phyloP scores from a whole-genome alignment of 1,140 invertebrate species.

The Himalopsyche phryganea region DNA sequence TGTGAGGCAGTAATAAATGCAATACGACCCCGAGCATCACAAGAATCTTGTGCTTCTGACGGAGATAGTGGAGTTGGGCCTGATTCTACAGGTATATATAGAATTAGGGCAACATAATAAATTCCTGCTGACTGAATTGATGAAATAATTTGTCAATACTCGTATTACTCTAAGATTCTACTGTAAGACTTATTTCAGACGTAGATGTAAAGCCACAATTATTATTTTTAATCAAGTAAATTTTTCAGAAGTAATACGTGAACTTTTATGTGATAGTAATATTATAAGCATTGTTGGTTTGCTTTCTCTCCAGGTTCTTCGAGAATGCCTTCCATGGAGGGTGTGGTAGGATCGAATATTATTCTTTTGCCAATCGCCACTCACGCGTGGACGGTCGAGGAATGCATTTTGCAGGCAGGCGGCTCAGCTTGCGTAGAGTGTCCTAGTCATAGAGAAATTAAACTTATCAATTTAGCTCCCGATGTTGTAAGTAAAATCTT shows the following conservation, averaged over 20 bases:
- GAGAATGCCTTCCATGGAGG: slow-evolving; percentile 78
- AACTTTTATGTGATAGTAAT: too few relatives aligned
- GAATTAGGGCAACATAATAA: too few relatives aligned
- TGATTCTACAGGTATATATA: slow-evolving; percentile 52
- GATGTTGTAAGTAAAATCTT: slow-evolving; percentile 59
- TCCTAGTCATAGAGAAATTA: slow-evolving; percentile 60
- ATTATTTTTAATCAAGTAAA: too few relatives aligned
- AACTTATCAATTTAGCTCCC: slow-evolving; percentile 65
- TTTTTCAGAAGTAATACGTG: too few relatives aligned
- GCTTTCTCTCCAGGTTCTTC: slow-evolving; percentile 57
- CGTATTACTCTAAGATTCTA: too few relatives aligned
- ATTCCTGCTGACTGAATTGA: too few relatives aligned
- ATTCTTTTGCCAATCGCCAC: slow-evolving; percentile 31
- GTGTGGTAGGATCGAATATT: slow-evolving; percentile 40
- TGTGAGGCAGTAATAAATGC: slow-evolving; percentile 38
- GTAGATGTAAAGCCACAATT: too few relatives aligned
- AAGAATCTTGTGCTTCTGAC: slow-evolving; percentile 73
- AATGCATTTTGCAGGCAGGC: slow-evolving; percentile 88
- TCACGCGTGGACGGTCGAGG: slow-evolving; percentile 87
- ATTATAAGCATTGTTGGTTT: too few relatives aligned
- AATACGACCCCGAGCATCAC: slow-evolving; percentile 56
- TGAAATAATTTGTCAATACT: too few relatives aligned
- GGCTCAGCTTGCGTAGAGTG: slow-evolving; percentile 25
- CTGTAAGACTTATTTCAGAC: too few relatives aligned
- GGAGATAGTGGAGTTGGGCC: slow-evolving; percentile 77